Base-by-base conservation (phyloP, 53 echinoderm and acorn worm genomes). In the Mesocentrotus franciscanus region DNA sequence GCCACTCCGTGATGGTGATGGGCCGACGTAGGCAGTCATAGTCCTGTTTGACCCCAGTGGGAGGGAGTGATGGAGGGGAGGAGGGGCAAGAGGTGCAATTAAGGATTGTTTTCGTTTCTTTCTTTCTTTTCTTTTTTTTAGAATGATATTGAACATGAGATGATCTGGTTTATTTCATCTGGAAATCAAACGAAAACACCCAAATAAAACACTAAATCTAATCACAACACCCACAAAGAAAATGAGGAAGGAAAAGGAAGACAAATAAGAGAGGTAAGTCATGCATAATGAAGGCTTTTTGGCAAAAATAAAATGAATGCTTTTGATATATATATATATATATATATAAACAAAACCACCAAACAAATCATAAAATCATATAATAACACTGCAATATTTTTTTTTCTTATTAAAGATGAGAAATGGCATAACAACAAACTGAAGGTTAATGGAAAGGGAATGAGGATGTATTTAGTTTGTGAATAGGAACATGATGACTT, bases 1-100 rank as follows among this genome's bases (percentile, higher is more conserved):
- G 94, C 99, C 99, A 99, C 76, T 98, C 97, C 16, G 96, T 84
- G 85, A 99, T 99, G 70, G 98, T 97, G 71, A 94, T 85, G 3
- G 99, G 99, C 66, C 91, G 95, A 0, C 98, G 91, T 32, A 99
- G 94, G 92, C 90, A 68, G 76, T 99, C 99, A 26, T 99, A 99
- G 27, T 98, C 97, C 99, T 99, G 92, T 16, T 33, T 26, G 17
- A 56, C 72, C 76, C 12, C 78, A 58, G 89, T 13, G 33, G 57
- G 91, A 22, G 36, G 89, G 49, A 94, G 95, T 79, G 62, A 78
- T 32, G 90, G 93, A 70, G 62, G 94, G 66, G 61, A 6, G 39
- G 70, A 29, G 71, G 92, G 92, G 92, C 56, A 71, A 72, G 92
- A 92, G 56, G 55, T 58, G 61, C 10, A 33, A 75, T 74, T 92